Evolutionary conservation across 2,888 invertebrate genomes (phyloP).

Genomic region (Oeneis ivallda): DNA sequence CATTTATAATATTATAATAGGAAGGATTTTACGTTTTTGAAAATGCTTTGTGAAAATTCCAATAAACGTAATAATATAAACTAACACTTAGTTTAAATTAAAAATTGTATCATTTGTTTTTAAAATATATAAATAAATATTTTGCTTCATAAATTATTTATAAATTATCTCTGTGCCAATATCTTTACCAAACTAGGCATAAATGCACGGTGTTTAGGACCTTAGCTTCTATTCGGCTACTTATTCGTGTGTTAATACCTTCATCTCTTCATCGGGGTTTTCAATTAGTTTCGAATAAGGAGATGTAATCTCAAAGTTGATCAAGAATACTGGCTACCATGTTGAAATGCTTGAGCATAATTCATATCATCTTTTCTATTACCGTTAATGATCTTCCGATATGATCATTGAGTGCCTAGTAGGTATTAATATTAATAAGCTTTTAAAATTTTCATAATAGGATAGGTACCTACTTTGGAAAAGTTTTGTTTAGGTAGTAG

Average conservation of each 20-base stretch:
- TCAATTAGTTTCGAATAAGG: slow-evolving; percentile 30
- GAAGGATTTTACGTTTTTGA: no score
- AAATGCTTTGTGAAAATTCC: no score
- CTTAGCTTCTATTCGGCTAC: no score
- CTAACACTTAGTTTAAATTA: no score
- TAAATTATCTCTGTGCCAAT: no score
- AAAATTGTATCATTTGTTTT: no score
- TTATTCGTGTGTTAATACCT: slow-evolving; percentile 14
- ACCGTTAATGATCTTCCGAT: slow-evolving; percentile 27
- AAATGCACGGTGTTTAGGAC: no score
- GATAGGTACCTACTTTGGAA: neutral
- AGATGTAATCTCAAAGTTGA: slow-evolving; percentile 26
- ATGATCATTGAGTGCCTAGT: slow-evolving; percentile 10
- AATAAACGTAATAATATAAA: no score
- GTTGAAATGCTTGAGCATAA: slow-evolving; percentile 16
- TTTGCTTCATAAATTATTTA: no score
- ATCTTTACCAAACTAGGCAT: no score
- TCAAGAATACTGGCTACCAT: slow-evolving; percentile 23
- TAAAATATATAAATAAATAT: no score
- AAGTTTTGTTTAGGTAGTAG: neutral
- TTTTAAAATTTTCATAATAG: slow-evolving; percentile 2
- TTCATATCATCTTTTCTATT: slow-evolving; percentile 24
- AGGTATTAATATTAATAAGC: slow-evolving; percentile 16
- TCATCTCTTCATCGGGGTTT: slow-evolving; percentile 28
- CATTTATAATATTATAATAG: no score